Evolutionary conservation across 2,888 invertebrate species (phyloP).

Genomic region (Polydrusus tereticollis): DNA sequence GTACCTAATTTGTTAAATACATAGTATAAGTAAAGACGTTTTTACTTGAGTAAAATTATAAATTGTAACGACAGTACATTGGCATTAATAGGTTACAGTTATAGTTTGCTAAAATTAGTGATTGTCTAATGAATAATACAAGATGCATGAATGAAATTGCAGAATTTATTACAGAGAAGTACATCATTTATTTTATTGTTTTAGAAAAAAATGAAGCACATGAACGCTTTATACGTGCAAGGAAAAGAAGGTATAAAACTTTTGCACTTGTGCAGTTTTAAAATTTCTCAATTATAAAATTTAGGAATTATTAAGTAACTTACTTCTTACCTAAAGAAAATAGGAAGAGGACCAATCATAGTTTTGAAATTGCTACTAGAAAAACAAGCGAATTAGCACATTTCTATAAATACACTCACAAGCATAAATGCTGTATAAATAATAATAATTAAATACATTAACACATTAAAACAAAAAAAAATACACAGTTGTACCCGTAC

Average conservation of each 20-base stretch:
- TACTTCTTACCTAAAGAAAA: constrained; percentile 33
- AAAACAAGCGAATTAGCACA: constrained; percentile 1
- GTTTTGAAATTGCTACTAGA: background rate
- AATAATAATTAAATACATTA: constrained; percentile 2
- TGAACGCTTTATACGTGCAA: too few relatives aligned
- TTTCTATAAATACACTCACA: background rate
- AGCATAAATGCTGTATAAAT: constrained; percentile 1
- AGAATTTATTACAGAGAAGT: background rate
- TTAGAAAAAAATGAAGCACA: too few relatives aligned
- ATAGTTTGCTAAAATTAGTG: background rate
- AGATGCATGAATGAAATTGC: background rate
- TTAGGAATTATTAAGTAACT: background rate
- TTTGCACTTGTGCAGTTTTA: too few relatives aligned
- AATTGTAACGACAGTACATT: background rate
- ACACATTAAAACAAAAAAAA: constrained; percentile 8
- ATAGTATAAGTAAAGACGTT: too few relatives aligned
- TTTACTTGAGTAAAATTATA: constrained; percentile 7
- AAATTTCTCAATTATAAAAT: too few relatives aligned
- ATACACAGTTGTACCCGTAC: constrained; percentile 14
- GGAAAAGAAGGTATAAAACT: too few relatives aligned
- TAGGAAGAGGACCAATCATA: constrained; percentile 37
- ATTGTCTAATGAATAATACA: background rate
- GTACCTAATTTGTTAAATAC: background rate
- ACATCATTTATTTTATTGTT: too few relatives aligned
- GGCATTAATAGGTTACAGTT: background rate